Conservation (phyloP, 2,797 vertebrate genomes). For the Odontamblyopus lacepedii region DNA sequence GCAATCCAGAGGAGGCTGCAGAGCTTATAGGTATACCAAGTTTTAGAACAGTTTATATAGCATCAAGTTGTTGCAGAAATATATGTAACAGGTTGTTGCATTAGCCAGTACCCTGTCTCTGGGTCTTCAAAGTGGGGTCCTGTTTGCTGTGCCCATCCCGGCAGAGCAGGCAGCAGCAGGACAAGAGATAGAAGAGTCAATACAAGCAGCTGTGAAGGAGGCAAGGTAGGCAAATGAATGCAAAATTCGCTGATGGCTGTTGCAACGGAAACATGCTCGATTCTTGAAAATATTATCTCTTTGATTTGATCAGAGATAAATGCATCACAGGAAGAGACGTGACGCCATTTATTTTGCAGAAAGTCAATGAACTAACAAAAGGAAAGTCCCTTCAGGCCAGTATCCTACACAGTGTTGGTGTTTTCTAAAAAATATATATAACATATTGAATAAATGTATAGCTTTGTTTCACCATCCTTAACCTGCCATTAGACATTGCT, state of each 20-base stretch:
- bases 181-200: conserved; percentile 81
- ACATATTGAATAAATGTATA: background rate
- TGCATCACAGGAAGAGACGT: conserved; percentile 84
- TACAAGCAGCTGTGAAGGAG: conserved; percentile 79
- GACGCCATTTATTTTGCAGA: conserved; percentile 87
- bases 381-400: conserved; percentile 87
- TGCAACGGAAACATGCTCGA: background rate
- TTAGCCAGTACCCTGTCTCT: conserved; percentile 77
- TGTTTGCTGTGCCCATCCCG: conserved; percentile 89
- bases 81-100: background rate
- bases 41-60: conserved; percentile 1
- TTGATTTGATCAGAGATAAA: conserved; percentile 65
- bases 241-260: background rate
- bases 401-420: conserved; percentile 75
- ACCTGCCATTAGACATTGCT: conserved; percentile 81
- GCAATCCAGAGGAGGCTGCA: conserved; percentile 82
- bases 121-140: conserved; percentile 81
- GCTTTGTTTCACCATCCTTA: conserved; percentile 48
- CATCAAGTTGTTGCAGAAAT: background rate
- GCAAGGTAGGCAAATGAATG: conserved; percentile 70
- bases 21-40: conserved; percentile 81
- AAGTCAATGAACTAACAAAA: conserved; percentile 79
- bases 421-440: background rate
- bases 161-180: conserved; percentile 76
- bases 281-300: conserved; percentile 8